Evolutionary conservation across 2,888 invertebrate genomes (phyloP).

Genomic region (Rosalia funebris): DNA sequence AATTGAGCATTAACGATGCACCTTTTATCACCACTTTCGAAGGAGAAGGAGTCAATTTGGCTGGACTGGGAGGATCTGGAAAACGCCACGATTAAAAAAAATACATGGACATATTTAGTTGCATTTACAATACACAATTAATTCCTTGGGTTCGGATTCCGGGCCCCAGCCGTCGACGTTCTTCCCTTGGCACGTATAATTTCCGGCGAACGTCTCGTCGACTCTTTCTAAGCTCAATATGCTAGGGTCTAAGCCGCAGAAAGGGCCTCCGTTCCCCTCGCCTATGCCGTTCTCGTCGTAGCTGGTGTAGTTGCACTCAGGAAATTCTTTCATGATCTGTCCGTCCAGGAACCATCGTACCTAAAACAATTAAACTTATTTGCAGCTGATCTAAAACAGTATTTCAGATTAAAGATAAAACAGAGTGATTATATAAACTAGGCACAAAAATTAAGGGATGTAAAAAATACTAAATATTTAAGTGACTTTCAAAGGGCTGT

Average conservation of each 20-base stretch:
- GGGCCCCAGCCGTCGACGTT: slow-evolving; percentile 91
- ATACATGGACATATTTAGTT: not conserved
- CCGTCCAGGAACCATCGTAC: slow-evolving; percentile 87
- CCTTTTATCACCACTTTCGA: slow-evolving; percentile 79
- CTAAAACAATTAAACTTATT: too few species aligned
- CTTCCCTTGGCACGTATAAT: slow-evolving; percentile 91
- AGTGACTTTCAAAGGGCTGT: too few species aligned
- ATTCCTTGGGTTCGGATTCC: slow-evolving; percentile 78
- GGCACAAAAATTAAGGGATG: too few species aligned
- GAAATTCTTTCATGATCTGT: slow-evolving; percentile 83
- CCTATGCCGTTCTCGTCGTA: slow-evolving; percentile 60
- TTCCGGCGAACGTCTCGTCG: slow-evolving; percentile 90
- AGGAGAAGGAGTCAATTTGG: slow-evolving; percentile 74
- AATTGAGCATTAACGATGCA: slow-evolving; percentile 82
- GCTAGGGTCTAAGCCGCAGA: slow-evolving; percentile 88
- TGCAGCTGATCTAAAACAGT: too few species aligned
- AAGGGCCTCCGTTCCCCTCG: slow-evolving; percentile 66
- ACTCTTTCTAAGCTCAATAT: slow-evolving; percentile 86
- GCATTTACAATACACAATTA: slow-evolving; percentile 82
- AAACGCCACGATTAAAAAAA: slow-evolving; percentile 2
- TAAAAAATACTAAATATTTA: too few species aligned
- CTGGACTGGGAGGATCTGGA: slow-evolving; percentile 87
- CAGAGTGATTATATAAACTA: too few species aligned
- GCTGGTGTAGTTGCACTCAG: slow-evolving; percentile 76
- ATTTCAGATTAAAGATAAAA: too few species aligned